Evolutionary conservation across 2,797 vertebrate species (phyloP).

Genomic region (Phrynocephalus guinanensis): DNA sequence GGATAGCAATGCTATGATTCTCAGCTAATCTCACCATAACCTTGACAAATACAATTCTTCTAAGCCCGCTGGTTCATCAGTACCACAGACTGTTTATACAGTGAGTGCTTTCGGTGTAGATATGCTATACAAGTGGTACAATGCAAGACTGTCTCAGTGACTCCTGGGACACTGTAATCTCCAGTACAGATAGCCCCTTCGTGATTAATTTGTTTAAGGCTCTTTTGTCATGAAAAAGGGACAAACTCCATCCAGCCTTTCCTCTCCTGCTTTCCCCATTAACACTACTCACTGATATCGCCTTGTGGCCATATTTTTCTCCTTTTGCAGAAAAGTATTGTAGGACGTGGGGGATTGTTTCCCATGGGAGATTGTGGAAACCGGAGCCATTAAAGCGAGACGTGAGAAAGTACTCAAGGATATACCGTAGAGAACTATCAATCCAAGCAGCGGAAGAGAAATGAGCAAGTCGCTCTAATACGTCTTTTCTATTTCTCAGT

Average conservation of each 20-base stretch:
- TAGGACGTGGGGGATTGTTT: conserved; percentile 24
- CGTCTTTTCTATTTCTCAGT: conserved; percentile 23
- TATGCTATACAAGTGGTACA: not conserved
- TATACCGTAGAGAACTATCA: conserved; percentile 14
- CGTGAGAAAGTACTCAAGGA: conserved; percentile 11
- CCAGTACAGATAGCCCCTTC: not conserved
- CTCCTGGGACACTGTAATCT: not conserved
- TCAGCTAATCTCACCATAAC: not conserved
- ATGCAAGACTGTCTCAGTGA: not conserved
- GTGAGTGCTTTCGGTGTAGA: conserved; percentile 3
- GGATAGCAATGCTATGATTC: conserved; percentile 10
- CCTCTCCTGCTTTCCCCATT: not conserved
- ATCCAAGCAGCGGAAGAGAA: conserved; percentile 9
- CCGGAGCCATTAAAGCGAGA: conserved; percentile 15
- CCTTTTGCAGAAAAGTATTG: not conserved
- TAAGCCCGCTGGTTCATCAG: not conserved
- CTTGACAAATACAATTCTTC: conserved; percentile 26
- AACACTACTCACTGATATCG: not conserved
- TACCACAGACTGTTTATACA: not conserved
- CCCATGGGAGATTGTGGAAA: not conserved
- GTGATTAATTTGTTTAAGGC: not conserved
- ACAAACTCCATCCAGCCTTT: not conserved
- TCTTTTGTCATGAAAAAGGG: not conserved
- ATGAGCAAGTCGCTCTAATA: conserved; percentile 21
- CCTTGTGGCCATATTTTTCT: not conserved